Evolutionary conservation across 2,888 invertebrate genomes (phyloP).

Genomic region (Synanthedon tipuliformis): DNA sequence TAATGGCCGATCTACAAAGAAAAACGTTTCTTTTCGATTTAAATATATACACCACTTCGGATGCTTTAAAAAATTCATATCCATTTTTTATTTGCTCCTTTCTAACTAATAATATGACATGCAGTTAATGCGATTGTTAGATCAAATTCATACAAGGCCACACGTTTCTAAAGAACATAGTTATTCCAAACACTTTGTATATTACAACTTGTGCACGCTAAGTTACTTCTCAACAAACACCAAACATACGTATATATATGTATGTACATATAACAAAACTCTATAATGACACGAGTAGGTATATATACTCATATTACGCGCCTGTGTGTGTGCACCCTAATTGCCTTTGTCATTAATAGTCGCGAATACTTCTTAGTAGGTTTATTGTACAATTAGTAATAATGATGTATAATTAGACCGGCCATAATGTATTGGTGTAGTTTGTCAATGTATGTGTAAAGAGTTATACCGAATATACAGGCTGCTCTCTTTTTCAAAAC

Average conservation of each 20-base stretch:
- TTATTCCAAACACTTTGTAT: too few species aligned
- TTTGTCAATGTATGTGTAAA: constrained; percentile 6
- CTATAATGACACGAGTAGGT: not conserved
- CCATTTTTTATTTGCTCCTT: too few species aligned
- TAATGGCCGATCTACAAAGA: too few species aligned
- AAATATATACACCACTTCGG: too few species aligned
- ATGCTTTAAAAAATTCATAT: too few species aligned
- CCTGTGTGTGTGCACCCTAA: constrained; percentile 56
- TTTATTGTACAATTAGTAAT: constrained; percentile 65
- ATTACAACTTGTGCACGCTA: too few species aligned
- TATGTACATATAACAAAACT: not conserved
- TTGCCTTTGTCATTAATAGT: constrained; percentile 70
- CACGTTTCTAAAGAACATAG: too few species aligned
- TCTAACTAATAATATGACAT: too few species aligned
- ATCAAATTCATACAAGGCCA: too few species aligned
- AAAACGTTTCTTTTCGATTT: too few species aligned
- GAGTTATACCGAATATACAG: not conserved
- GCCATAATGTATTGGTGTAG: constrained; percentile 18
- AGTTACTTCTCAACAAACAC: too few species aligned
- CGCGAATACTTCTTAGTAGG: constrained; percentile 65
- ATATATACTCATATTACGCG: constrained; percentile 9
- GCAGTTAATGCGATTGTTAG: too few species aligned
- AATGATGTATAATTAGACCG: constrained; percentile 64
- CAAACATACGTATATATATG: not conserved
- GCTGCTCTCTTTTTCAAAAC: not conserved